A percentile compares a stretch with the other conserved stretches of the same genome.
phyloP scores from a whole-genome alignment of 2,797 vertebrate genomes.

The Spinibarbus caldwelli region DNA sequence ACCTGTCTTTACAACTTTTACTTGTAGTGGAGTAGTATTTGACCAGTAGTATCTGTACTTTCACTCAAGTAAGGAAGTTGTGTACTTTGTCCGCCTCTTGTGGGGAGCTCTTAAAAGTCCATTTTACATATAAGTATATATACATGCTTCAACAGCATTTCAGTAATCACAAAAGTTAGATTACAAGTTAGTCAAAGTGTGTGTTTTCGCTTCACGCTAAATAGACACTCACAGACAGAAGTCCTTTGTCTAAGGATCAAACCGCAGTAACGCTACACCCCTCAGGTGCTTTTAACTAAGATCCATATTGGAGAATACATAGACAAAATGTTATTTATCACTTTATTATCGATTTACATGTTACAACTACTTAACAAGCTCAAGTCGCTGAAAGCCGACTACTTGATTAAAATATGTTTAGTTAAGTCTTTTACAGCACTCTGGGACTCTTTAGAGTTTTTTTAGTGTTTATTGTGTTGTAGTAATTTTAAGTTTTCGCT shows the following conservation, averaged over 20 bases:
- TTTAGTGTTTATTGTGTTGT: background rate
- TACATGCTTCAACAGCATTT: slow-evolving; percentile 21
- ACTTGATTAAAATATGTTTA: slow-evolving; percentile 21
- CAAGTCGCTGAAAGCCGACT: background rate
- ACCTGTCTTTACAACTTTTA: too few relatives aligned
- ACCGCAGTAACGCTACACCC: background rate
- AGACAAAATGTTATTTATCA: background rate
- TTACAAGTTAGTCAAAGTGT: slow-evolving; percentile 13
- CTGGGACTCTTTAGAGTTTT: background rate
- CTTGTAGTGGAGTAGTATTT: too few relatives aligned
- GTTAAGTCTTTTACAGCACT: background rate
- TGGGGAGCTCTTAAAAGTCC: slow-evolving; percentile 24
- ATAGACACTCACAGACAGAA: background rate
- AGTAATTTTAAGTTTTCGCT: too few relatives aligned
- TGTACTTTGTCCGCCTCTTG: too few relatives aligned
- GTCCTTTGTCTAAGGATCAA: background rate
- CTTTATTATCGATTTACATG: background rate
- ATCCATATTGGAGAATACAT: background rate
- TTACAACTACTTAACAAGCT: background rate
- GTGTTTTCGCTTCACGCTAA: background rate
- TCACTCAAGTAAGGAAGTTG: too few relatives aligned
- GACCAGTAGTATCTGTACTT: too few relatives aligned
- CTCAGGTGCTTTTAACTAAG: background rate
- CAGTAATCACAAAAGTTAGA: slow-evolving; percentile 29
- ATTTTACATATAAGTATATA: slow-evolving; percentile 41